Evolutionary conservation across 2,888 invertebrate species (phyloP), one percentile per base, ranked within the genome.

Genomic region (Diaprepes abbreviatus): DNA sequence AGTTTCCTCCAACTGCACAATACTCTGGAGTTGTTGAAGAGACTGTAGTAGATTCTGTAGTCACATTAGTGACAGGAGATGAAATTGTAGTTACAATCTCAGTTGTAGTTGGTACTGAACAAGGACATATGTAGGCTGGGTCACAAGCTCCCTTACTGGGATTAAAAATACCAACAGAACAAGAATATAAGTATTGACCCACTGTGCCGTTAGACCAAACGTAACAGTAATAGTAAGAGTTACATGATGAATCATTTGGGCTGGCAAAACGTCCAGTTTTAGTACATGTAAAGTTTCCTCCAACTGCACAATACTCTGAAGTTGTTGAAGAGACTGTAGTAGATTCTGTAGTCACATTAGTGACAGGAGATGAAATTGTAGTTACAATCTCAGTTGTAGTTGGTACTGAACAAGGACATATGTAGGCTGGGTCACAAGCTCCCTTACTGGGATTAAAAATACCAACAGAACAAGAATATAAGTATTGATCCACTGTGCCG

Each of bases 171-270:
- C 65, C 65, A 9, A 19, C 5, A 6, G 43, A 12, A 16, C 65
- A 65, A 12, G 21, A 10, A 10, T 65, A 57, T 5, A 57, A 45
- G 12, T 33, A 24, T 10, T 31, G 19, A 9, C 21, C 31, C 4
- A 55, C 14, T 14, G n/a, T 24, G 2, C 55, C 54, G 33, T 35
- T 19, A 12, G 54, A 33, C 48, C 63, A 59, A 43, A 35, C 24
- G 6, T 50, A 57, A 48, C 76, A 76, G 0, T 72, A 40, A 52
- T 73, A 71, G 60, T 74, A 76, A 2, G 50, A 24, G 4, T 17
- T 68, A 50, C 76, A 77, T 9, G 43, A 63, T 24, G 60, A 0
- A 57, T 75, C 75, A 21, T 40, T 58, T 48, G 52, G 36, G 28
- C 65, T 55, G 1, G 52, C 38, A 36, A 67, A 67, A 28, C 57